Conservation (phyloP, 2,888 invertebrate genomes). For the Buathra laborator region DNA sequence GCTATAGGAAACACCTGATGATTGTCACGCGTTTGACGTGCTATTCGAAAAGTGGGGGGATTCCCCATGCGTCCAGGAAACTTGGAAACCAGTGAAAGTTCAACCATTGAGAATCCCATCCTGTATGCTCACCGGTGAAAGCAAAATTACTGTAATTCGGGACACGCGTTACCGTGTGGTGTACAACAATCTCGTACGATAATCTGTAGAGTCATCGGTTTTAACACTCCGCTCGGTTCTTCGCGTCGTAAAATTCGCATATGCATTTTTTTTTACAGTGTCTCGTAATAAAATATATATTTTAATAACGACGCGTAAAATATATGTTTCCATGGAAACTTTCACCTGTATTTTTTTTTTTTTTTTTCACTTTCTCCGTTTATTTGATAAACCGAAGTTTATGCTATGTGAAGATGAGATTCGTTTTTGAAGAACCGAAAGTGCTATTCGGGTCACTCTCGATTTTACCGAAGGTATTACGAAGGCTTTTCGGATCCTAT, state of each 20-base stretch:
- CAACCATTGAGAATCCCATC: not conserved
- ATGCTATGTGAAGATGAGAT: not conserved
- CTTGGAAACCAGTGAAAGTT: not conserved
- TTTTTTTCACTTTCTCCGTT: not conserved
- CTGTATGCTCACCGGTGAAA: conserved; percentile 40
- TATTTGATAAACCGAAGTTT: not conserved
- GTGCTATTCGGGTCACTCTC: conserved; percentile 23
- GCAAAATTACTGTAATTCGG: conserved; percentile 31
- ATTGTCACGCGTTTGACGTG: not conserved
- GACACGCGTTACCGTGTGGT: not conserved
- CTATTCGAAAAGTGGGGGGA: not conserved
- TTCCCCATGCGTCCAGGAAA: not conserved
- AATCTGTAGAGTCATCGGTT: conserved; percentile 32
- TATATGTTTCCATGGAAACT: not conserved
- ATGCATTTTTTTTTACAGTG: not conserved
- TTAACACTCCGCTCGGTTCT: conserved; percentile 1
- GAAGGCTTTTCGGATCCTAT: not conserved
- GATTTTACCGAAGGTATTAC: conserved; percentile 29
- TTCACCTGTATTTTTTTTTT: not conserved
- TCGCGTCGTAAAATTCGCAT: conserved; percentile 10
- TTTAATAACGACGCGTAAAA: not conserved
- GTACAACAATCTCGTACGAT: conserved; percentile 1
- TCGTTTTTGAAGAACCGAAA: conserved; percentile 8
- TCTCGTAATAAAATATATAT: not conserved
- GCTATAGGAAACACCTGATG: not conserved